These are phyloP conservation scores for Synaphobranchus kaupii DNA, from an alignment of 2,797 vertebrate species.

Conservation along the genomic window DNA sequence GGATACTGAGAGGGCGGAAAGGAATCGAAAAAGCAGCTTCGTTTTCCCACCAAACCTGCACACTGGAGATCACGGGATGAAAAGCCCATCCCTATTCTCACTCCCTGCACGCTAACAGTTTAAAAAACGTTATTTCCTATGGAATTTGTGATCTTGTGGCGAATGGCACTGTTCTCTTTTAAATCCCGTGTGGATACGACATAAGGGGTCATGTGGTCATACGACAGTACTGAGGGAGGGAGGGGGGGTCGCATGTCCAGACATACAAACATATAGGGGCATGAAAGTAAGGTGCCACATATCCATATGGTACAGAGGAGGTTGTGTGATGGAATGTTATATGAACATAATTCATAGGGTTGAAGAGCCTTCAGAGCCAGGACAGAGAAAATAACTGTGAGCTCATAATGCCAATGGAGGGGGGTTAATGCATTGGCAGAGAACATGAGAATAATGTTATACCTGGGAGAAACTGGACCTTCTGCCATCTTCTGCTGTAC, in stretches of 20 bases:
- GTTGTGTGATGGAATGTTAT: background rate
- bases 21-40: background rate
- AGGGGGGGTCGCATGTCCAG: background rate
- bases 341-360: background rate
- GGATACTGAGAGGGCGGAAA: background rate
- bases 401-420: no score
- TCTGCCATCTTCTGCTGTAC: background rate
- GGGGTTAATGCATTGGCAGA: no score
- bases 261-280: background rate
- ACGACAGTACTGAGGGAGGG: background rate
- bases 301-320: background rate
- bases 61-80: background rate
- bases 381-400: background rate
- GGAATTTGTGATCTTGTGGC: background rate
- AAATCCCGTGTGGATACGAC: background rate
- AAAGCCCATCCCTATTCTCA: background rate
- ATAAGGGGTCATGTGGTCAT: background rate
- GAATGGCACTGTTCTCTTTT: background rate
- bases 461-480: background rate
- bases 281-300: background rate
- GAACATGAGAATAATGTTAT: background rate
- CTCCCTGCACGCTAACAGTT: background rate
- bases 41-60: background rate
- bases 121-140: background rate
- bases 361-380: background rate